Evolutionary conservation across 2,113 vertebrate species (phyloP), one percentile per base, ranked within the genome.

Genomic region (Barnardius zonarius): DNA sequence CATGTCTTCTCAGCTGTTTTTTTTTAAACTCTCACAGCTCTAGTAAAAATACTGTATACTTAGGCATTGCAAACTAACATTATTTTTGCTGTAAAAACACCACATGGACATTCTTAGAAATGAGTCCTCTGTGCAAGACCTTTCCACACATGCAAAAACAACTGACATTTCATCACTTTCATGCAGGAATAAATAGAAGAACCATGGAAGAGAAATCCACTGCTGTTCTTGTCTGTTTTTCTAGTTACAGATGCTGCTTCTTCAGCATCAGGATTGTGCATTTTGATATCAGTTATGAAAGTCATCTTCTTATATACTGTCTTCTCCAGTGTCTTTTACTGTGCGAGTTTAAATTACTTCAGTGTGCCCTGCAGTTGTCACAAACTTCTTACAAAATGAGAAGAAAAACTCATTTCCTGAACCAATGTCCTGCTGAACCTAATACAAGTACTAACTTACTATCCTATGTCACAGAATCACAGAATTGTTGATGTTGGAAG

Each of bases 11-110:
- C 87, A 87, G 68, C 46, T 94, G 88, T 68, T 96, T 97, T 97
- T 95, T 80, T 72, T 85, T 85, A 90, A 97, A 93, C 61, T 94
- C 92, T 97, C 95, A 43, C 43, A 72, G 70, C 95, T 88, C 94
- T 94, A 94, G 95, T 97, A 97, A 98, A 97, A 98, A 95, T 83
- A 66, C 54, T 94, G 37, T 66, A 44, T 91, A 90, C 9, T 23
- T 93, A 94, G 90, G 84, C 79, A 90, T 67, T 96, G 83, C 85
- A 98, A 97, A 96, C 63, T 90, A 97, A 97, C 82, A 49, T 96
- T 97, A 97, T 96, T 98, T 98, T 96, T 98, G 79, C 83, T 97
- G 80, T 95, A 94, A 97, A 98, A 98, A 97, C 83, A 97, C 69
- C 91, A 92, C 1, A 2, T 95, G 90, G 70, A 9, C 17, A 27